A percentile compares a stretch with the other conserved stretches of the same genome.
Conservation (phyloP, 2,797 vertebrate species). For the Lycodopsis pacificus region DNA sequence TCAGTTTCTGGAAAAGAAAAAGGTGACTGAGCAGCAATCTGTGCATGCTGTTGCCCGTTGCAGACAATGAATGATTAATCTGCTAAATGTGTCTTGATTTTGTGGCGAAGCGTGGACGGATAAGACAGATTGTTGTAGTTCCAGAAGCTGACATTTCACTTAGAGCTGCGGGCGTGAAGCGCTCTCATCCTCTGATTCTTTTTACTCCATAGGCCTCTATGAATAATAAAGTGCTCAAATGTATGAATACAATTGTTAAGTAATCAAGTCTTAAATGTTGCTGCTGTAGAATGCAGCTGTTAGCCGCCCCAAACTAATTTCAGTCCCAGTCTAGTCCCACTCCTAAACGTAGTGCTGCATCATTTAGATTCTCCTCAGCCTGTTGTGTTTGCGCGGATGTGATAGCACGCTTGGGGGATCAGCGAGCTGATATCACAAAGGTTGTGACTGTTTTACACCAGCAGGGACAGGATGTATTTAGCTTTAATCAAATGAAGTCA, state of each 20-base stretch:
- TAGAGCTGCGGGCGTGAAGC: slow-evolving; percentile 33
- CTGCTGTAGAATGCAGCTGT: slow-evolving; percentile 20
- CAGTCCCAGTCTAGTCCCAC: slow-evolving; percentile 2
- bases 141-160: slow-evolving; percentile 54
- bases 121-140: slow-evolving; percentile 39
- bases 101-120: slow-evolving; percentile 24
- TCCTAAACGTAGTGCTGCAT: slow-evolving; percentile 20
- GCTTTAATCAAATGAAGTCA: not conserved
- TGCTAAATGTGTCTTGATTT: slow-evolving; percentile 29
- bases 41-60: slow-evolving; percentile 18
- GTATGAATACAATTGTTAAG: slow-evolving; percentile 30
- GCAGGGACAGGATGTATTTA: not conserved
- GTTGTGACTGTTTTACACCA: not conserved
- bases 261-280: slow-evolving; percentile 27
- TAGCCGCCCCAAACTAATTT: slow-evolving; percentile 25
- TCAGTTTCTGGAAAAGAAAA: slow-evolving; percentile 16
- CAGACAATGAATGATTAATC: slow-evolving; percentile 13
- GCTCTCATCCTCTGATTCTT: slow-evolving; percentile 6
- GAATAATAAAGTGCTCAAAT: slow-evolving; percentile 31
- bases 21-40: slow-evolving; percentile 2
- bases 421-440: slow-evolving; percentile 5
- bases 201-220: slow-evolving; percentile 26
- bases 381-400: slow-evolving; percentile 15
- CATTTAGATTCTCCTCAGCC: slow-evolving; percentile 8
- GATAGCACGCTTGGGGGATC: slow-evolving; percentile 3